Conservation (phyloP, 2,888 invertebrate species). For the Pollenia griseotomentosa region DNA sequence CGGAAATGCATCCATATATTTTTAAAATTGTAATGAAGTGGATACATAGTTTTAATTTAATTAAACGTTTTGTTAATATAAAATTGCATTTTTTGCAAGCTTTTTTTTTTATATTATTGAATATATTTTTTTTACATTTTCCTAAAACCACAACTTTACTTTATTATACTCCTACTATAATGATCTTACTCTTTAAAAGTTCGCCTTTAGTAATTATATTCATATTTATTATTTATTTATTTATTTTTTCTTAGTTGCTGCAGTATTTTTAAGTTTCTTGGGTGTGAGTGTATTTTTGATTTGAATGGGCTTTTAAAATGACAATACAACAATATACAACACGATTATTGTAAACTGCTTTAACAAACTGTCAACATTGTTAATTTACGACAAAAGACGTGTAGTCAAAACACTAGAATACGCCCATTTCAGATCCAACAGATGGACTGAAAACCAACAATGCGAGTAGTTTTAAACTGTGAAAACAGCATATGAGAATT, state of each 20-base stretch:
- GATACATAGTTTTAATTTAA: too few relatives aligned
- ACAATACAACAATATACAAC: constrained; percentile 59
- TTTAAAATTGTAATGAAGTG: too few relatives aligned
- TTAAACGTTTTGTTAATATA: too few relatives aligned
- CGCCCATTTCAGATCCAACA: constrained; percentile 69
- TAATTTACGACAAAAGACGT: constrained; percentile 72
- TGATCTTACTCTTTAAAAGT: constrained; percentile 46
- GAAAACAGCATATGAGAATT: constrained; percentile 8
- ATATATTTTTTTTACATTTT: not conserved
- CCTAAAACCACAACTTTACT: too few relatives aligned
- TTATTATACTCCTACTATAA: too few relatives aligned
- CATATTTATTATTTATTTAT: constrained; percentile 50
- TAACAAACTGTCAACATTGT: constrained; percentile 72
- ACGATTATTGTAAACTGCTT: constrained; percentile 48
- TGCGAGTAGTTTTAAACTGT: not conserved
- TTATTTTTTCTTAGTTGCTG: constrained; percentile 28
- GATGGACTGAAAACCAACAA: constrained; percentile 51
- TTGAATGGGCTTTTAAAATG: constrained; percentile 70
- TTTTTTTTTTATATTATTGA: too few relatives aligned
- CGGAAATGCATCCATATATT: too few relatives aligned
- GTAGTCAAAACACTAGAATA: constrained; percentile 53
- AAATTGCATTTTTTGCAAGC: too few relatives aligned
- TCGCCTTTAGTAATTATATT: constrained; percentile 6
- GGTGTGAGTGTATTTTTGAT: constrained; percentile 23
- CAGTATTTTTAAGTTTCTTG: constrained; percentile 11